These are phyloP conservation scores for Sarcophaga subvicina DNA, from an alignment of 2,888 invertebrate species.

Conservation along the genomic window DNA sequence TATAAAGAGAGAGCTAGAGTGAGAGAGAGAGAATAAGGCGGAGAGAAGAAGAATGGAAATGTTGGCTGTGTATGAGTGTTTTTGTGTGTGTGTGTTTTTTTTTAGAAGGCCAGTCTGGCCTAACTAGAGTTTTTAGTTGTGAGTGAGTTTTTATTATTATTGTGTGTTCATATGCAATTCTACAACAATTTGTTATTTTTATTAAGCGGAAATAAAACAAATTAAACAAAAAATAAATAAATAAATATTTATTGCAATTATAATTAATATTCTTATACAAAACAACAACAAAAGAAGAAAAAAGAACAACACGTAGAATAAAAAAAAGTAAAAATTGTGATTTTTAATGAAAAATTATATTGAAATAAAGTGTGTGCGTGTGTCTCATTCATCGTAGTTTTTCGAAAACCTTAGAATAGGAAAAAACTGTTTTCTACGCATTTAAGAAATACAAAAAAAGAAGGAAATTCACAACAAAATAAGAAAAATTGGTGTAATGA, in stretches of 20 bases:
- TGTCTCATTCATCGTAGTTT: neutral
- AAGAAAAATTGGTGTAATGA: neutral
- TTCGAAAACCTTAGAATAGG: neutral
- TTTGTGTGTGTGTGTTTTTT: slow-evolving; percentile 1
- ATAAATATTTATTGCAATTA: slow-evolving; percentile 52
- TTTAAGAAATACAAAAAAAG: slow-evolving; percentile 34
- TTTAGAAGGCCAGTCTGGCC: slow-evolving; percentile 59
- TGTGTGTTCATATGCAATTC: slow-evolving; percentile 52
- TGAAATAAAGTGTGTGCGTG: slow-evolving; percentile 30
- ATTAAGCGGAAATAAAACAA: slow-evolving; percentile 65
- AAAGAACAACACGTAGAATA: neutral
- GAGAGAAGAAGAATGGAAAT: slow-evolving; percentile 12
- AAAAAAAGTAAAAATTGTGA: slow-evolving; percentile 5
- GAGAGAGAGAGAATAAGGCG: slow-evolving; percentile 15
- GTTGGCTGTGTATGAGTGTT: slow-evolving; percentile 1
- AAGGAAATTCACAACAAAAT: slow-evolving; percentile 15
- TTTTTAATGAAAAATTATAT: slow-evolving; percentile 10
- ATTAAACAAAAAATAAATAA: slow-evolving; percentile 24
- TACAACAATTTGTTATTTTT: slow-evolving; percentile 53
- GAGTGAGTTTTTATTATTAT: slow-evolving; percentile 51
- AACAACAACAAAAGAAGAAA: neutral
- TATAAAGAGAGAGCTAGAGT: neutral
- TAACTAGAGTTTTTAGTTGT: slow-evolving; percentile 62
- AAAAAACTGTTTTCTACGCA: slow-evolving; percentile 53
- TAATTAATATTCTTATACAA: neutral